A percentile compares a stretch with the other conserved stretches of the same genome.
Conservation (phyloP, 53 echinoderm and acorn worm species). For the Holothuria leucospilota region DNA sequence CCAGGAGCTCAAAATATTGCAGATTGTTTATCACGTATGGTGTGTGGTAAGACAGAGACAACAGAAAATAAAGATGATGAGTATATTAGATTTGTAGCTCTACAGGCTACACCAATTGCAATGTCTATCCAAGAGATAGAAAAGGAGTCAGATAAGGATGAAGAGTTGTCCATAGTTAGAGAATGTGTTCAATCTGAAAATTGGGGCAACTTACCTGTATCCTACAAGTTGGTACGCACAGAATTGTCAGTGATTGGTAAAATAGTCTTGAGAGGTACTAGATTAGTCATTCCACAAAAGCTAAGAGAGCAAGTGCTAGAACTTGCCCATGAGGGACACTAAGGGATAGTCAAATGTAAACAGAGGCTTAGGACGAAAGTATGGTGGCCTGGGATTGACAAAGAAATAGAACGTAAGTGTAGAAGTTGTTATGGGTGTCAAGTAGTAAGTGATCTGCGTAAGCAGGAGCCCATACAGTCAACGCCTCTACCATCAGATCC, state of each 20-base stretch:
- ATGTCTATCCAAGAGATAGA: slow-evolving; percentile 50
- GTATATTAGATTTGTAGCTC: slow-evolving; percentile 57
- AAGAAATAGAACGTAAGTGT: slow-evolving; percentile 7
- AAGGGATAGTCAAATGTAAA: slow-evolving; percentile 43
- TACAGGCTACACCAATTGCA: slow-evolving; percentile 46
- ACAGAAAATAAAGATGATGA: too few relatives aligned
- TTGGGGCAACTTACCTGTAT: not conserved
- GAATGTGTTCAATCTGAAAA: not conserved
- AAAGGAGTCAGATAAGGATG: slow-evolving; percentile 12
- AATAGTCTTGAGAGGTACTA: slow-evolving; percentile 52
- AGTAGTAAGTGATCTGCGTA: not conserved
- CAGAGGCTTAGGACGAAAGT: slow-evolving; percentile 29
- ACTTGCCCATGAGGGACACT: slow-evolving; percentile 38
- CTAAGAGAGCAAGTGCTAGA: too few relatives aligned
- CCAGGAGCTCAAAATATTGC: too few relatives aligned
- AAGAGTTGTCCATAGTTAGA: slow-evolving; percentile 39
- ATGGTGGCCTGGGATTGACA: slow-evolving; percentile 27
- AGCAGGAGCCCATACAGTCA: slow-evolving; percentile 28
- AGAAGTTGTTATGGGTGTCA: slow-evolving; percentile 46
- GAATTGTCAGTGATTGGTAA: slow-evolving; percentile 50
- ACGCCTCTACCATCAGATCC: slow-evolving; percentile 38
- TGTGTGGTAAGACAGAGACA: too few relatives aligned
- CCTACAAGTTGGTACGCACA: slow-evolving; percentile 13
- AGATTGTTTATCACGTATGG: too few relatives aligned
- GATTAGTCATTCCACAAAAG: slow-evolving; percentile 55